Percentiles rank a stretch among this genome's conserved stretches.
These are phyloP conservation scores for Leucophenga montana DNA, from an alignment of 2,888 invertebrate genomes.

Conservation along the genomic window DNA sequence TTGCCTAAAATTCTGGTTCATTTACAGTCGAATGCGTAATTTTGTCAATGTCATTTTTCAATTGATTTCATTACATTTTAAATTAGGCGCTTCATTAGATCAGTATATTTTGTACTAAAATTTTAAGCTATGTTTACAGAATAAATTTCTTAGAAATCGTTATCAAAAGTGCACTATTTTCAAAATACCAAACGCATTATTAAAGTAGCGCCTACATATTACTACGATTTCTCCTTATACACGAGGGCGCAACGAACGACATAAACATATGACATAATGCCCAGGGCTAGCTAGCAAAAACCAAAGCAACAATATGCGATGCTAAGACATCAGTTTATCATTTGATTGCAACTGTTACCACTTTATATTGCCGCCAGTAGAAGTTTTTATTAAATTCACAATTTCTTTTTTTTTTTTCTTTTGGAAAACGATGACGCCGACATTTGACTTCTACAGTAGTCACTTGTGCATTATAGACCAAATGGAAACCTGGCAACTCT, in stretches of 20 bases:
- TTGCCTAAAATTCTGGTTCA: too few species aligned
- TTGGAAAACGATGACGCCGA: too few species aligned
- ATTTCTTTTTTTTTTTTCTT: not conserved
- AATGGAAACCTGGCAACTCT: not conserved
- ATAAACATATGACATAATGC: conserved; percentile 14
- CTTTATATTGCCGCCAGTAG: conserved; percentile 32
- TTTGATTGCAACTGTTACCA: conserved; percentile 2
- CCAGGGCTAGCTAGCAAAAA: not conserved
- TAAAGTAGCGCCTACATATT: too few species aligned
- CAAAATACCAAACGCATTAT: too few species aligned
- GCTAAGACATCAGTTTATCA: not conserved
- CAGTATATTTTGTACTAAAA: too few species aligned
- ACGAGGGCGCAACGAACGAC: conserved; percentile 8
- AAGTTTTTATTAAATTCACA: conserved; percentile 32
- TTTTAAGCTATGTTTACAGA: too few species aligned
- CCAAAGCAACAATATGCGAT: not conserved
- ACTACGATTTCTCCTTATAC: not conserved
- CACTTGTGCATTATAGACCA: conserved; percentile 11
- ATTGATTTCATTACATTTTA: too few species aligned
- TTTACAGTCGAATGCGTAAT: too few species aligned
- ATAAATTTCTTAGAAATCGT: too few species aligned
- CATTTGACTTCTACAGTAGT: conserved; percentile 37
- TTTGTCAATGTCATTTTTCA: too few species aligned
- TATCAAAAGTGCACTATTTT: too few species aligned
- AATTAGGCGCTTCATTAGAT: too few species aligned